A percentile compares a stretch with the other conserved stretches of the same genome.
Evolutionary conservation across 2,888 invertebrate species (phyloP).

Genomic region (Meghimatium bilineatum): DNA sequence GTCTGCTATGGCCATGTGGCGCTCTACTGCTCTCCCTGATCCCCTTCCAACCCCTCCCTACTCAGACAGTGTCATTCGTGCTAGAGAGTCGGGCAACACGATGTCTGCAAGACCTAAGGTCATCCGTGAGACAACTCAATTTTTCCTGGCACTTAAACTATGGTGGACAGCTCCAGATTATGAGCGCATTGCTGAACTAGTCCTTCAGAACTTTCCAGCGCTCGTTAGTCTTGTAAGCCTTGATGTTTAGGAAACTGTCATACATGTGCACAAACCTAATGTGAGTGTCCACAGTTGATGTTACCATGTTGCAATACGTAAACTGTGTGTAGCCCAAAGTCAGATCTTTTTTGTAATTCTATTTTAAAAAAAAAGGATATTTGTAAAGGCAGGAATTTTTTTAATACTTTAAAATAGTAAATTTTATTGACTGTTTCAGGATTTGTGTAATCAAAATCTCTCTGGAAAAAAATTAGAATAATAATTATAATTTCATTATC

Average conservation of each 20-base stretch:
- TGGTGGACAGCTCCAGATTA: constrained; percentile 55
- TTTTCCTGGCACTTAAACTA: constrained; percentile 52
- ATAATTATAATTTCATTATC: background rate
- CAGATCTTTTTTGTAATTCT: background rate
- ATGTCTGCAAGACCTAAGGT: constrained; percentile 52
- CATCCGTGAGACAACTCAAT: constrained; percentile 55
- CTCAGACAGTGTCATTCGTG: constrained; percentile 51
- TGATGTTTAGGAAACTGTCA: constrained; percentile 39
- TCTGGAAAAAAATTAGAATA: background rate
- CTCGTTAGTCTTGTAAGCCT: constrained; percentile 52
- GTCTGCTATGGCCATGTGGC: constrained; percentile 56
- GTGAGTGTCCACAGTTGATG: constrained; percentile 18
- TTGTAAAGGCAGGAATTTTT: background rate
- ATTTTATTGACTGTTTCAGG: background rate
- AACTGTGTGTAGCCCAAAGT: background rate
- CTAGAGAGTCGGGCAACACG: constrained; percentile 53
- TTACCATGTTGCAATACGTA: constrained; percentile 1
- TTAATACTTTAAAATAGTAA: background rate
- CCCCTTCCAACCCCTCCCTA: constrained; percentile 54
- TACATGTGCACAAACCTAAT: constrained; percentile 19
- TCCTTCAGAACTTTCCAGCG: constrained; percentile 52
- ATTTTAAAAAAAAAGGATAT: background rate
- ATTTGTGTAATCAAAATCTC: background rate
- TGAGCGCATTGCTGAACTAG: constrained; percentile 55
- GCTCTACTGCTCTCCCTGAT: constrained; percentile 53